A percentile compares a stretch with the other conserved stretches of the same genome.
phyloP scores from a whole-genome alignment of 35 echinoderm and acorn worm genomes.

The Patiria miniata region DNA sequence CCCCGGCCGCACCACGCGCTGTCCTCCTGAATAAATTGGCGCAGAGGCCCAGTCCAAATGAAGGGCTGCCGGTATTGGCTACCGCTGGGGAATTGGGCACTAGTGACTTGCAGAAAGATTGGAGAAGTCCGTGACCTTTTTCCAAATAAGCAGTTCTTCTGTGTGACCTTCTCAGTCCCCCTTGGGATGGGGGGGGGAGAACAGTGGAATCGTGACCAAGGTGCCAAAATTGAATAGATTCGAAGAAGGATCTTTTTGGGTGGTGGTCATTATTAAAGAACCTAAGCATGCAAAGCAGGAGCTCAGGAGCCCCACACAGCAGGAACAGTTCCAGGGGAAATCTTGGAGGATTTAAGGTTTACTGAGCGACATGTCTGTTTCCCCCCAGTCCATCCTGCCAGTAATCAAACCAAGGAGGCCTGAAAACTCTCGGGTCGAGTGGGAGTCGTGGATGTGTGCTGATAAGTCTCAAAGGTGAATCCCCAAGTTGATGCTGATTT shows the following conservation, averaged over 20 bases:
- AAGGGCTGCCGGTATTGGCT: neutral
- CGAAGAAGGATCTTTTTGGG: too few relatives aligned
- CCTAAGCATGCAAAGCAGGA: too few relatives aligned
- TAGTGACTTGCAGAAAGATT: constrained; percentile 23
- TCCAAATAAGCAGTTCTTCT: neutral
- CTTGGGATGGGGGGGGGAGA: neutral
- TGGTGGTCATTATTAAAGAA: too few relatives aligned
- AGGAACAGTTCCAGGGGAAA: neutral
- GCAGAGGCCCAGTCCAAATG: neutral
- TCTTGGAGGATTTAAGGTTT: constrained; percentile 28
- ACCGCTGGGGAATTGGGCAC: neutral
- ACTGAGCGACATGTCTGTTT: constrained; percentile 25
- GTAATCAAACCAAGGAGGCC: constrained; percentile 9
- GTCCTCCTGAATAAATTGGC: neutral
- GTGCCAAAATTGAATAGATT: neutral
- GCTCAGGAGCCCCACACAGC: neutral
- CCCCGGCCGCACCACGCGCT: neutral
- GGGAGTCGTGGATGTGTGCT: constrained; percentile 2
- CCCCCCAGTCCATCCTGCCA: neutral
- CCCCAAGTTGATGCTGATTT: too few relatives aligned
- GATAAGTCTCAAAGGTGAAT: too few relatives aligned
- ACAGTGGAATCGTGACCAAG: constrained; percentile 15
- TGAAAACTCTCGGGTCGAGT: neutral
- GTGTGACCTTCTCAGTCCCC: neutral
- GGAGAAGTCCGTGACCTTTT: neutral